Evolutionary conservation across 2,797 vertebrate species (phyloP), one percentile per base, ranked within the genome.

Genomic region (Brachyrhaphis roseni): DNA sequence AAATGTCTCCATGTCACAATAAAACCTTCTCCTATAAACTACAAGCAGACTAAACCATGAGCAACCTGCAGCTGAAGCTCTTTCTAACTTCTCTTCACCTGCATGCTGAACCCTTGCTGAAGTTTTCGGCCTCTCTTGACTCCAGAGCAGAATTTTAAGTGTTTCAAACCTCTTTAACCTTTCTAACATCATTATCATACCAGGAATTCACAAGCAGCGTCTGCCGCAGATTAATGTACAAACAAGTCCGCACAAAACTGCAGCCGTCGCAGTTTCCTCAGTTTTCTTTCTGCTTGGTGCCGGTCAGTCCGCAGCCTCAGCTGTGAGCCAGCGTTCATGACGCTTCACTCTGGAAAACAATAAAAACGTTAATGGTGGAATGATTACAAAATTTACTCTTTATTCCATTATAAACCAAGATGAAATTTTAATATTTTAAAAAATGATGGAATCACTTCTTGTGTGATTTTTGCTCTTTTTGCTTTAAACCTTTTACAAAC

Each of bases 121-220:
- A 0, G 64, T 16, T 71, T 43, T 66, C 8, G 1, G 62, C 62
- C 62, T 43, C 4, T 5, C 26, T 41, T 16, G 68, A 71, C 41
- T 45, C 68, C 41, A 71, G 12, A 71, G 41, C 39, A 71, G 41
- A 71, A 71, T n/a, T 7, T 71, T n/a, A 75, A 75, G 8, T 20
- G 45, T 7, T 62, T 53, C 23, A 26, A 75, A 74, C 73, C n/a
- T 34, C 43, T 53, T 31, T 55, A 34, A 28, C 57, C 59, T 68
- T 74, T 76, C 76, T 53, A n/a, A 59, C 64, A 46, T 79, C 8
- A 74, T 72, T 43, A 77, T 18, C 71, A 70, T 75, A 41, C 46
- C 75, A 66, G n/a, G 41, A 77, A 80, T 80, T 77, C n/a, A 77
- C 34, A 66, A 53, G 47, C n/a, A 23, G 64, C 31, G 26, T 43